These are phyloP conservation scores for Cichladusa arquata DNA, from an alignment of 2,113 vertebrate species.

Conservation along the genomic window DNA sequence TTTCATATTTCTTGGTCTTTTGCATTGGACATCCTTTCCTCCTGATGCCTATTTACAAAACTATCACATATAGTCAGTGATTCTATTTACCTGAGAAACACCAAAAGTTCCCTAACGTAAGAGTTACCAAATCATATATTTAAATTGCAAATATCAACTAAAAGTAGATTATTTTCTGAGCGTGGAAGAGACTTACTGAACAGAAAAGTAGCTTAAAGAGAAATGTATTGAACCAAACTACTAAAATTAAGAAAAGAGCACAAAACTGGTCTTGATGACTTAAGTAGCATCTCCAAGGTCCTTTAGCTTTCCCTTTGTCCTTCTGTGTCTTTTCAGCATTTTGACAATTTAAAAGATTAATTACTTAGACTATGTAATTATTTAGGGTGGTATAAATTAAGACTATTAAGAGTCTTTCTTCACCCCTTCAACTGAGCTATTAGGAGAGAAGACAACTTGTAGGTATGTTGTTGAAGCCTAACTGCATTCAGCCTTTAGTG, in stretches of 20 bases:
- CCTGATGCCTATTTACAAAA: not conserved
- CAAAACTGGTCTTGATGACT: not conserved
- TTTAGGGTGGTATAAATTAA: not conserved
- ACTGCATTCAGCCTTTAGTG: not conserved
- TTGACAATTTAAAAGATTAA: not conserved
- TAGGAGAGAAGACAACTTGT: not conserved
- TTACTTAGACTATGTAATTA: not conserved
- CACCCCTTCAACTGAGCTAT: not conserved
- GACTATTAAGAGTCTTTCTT: not conserved
- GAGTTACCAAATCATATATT: not conserved
- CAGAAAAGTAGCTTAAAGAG: not conserved
- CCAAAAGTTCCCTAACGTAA: not conserved
- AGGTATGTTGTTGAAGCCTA: not conserved
- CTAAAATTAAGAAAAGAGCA: not conserved
- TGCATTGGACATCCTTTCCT: not conserved
- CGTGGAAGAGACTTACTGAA: not conserved
- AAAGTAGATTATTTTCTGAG: not conserved
- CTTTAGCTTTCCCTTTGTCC: not conserved
- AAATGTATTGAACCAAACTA: not conserved
- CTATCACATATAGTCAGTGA: not conserved
- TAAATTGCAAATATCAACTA: not conserved
- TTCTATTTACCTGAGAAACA: not conserved
- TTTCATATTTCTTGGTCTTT: not conserved
- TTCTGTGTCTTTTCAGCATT: not conserved
- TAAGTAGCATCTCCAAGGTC: not conserved